These are phyloP conservation scores for Hypena proboscidalis DNA, from an alignment of 2,888 invertebrate species.

Conservation along the genomic window DNA sequence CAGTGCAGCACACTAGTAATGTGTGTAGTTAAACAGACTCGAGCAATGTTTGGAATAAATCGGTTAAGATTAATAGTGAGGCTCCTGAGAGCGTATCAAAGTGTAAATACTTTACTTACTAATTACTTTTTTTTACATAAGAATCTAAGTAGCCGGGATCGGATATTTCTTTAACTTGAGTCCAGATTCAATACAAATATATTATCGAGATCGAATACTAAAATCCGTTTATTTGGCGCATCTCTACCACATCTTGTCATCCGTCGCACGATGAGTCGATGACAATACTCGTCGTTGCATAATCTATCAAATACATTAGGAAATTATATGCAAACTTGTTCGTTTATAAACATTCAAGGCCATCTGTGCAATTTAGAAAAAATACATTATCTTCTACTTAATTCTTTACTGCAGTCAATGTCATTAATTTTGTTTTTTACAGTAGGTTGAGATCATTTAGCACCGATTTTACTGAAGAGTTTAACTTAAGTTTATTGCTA, in stretches of 20 bases:
- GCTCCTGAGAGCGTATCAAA: too few relatives aligned
- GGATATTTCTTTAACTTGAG: too few relatives aligned
- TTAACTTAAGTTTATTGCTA: not conserved
- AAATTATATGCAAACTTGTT: conserved; percentile 32
- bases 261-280: conserved; percentile 39
- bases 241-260: too few relatives aligned
- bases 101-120: too few relatives aligned
- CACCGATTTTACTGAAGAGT: not conserved
- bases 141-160: too few relatives aligned
- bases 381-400: conserved; percentile 14
- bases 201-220: too few relatives aligned
- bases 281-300: conserved; percentile 44
- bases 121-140: too few relatives aligned
- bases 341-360: conserved; percentile 29
- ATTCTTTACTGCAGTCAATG: conserved; percentile 11
- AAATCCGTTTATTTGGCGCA: too few relatives aligned
- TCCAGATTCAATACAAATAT: too few relatives aligned
- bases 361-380: conserved; percentile 26
- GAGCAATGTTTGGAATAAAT: too few relatives aligned
- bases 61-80: too few relatives aligned
- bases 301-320: conserved; percentile 29
- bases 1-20: conserved; percentile 25
- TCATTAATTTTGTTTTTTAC: conserved; percentile 12
- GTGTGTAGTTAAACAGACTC: too few relatives aligned
- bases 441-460: conserved; percentile 1